Percentiles rank a stretch among this genome's conserved stretches.
Evolutionary conservation across 2,113 vertebrate genomes (phyloP).

Genomic region (Misgurnus mizolepis): DNA sequence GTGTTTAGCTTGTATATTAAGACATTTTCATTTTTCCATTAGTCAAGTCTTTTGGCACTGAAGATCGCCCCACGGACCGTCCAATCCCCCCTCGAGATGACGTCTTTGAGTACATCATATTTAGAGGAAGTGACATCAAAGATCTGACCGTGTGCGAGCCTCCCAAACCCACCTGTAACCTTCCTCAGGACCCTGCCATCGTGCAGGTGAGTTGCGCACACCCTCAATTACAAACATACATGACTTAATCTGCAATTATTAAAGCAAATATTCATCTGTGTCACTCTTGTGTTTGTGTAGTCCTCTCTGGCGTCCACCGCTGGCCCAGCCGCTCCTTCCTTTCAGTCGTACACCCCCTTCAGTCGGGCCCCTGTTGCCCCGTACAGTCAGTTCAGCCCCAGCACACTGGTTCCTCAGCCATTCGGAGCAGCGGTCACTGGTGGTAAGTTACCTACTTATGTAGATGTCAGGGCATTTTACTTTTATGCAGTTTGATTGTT

Average conservation of each 20-base stretch:
- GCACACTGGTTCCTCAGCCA: constrained; percentile 82
- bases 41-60: constrained; percentile 96
- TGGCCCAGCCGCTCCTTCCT: constrained; percentile 77
- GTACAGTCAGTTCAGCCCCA: constrained; percentile 88
- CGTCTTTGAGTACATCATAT: constrained; percentile 98
- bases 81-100: constrained; percentile 96
- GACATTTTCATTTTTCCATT: too few relatives aligned
- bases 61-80: constrained; percentile 93
- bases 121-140: constrained; percentile 96
- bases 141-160: constrained; percentile 97
- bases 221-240: background rate
- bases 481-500: too few relatives aligned
- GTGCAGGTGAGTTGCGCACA: constrained; percentile 81
- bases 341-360: constrained; percentile 89
- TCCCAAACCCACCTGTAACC: constrained; percentile 88
- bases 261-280: background rate
- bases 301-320: constrained; percentile 86
- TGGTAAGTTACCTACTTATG: constrained; percentile 71
- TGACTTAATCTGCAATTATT: background rate
- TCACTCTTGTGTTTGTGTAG: constrained; percentile 64
- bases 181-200: constrained; percentile 97
- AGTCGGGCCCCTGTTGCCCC: constrained; percentile 85
- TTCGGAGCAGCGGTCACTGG: constrained; percentile 80
- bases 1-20: background rate
- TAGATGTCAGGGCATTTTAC: background rate